Base-by-base conservation (phyloP, 2,113 vertebrate species). In the Salvelinus namaycush region DNA sequence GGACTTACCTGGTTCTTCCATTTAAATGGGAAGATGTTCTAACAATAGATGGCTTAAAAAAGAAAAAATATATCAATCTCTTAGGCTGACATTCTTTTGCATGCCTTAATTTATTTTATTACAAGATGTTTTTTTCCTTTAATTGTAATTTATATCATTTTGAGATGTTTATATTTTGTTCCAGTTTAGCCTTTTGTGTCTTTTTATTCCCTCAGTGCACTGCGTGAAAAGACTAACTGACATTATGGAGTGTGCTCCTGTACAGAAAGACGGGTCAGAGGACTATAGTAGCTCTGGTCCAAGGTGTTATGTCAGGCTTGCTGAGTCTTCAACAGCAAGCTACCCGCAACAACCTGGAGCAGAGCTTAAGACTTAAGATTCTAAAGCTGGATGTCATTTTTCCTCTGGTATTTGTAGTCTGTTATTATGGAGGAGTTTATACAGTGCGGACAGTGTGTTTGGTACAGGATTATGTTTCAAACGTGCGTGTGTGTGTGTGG, bases 71-170 rank as follows among this genome's bases (percentile, higher is more conserved):
- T 44, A 44, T 11, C 9, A 22, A 54, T 29, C 20, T 14, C 68
- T 34, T 49, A 75, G 59, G 69, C 72, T 77, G 62, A 67, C 48
- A 22, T 24, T 44, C 3, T 76, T 64, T 59, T 71, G 75, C 68
- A 76, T 76, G 75, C 75, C 75, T 76, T 76, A 76, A 76, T 76
- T 60, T 76, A 76, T 76, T 76, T 70, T 76, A 20, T 67, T 57
- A 54, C 71, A 2, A 60, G 54, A 51, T n/a, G 31, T 20, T 68
- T 68, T 68, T 68, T 44, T 44, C 2, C 9, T 44, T 68, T 68
- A 18, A 44, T 4, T 0, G 3, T 66, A 48, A 27, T 65, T 66
- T 44, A 29, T 44, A 51, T 75, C 14, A 54, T 68, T 60, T 69
- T 12, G 22, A 24, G 26, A n/a, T 69, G 34, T 69, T 8, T 76